These are phyloP conservation scores for Leptopilina clavipes DNA, from an alignment of 1,140 invertebrate genomes.

Conservation along the genomic window DNA sequence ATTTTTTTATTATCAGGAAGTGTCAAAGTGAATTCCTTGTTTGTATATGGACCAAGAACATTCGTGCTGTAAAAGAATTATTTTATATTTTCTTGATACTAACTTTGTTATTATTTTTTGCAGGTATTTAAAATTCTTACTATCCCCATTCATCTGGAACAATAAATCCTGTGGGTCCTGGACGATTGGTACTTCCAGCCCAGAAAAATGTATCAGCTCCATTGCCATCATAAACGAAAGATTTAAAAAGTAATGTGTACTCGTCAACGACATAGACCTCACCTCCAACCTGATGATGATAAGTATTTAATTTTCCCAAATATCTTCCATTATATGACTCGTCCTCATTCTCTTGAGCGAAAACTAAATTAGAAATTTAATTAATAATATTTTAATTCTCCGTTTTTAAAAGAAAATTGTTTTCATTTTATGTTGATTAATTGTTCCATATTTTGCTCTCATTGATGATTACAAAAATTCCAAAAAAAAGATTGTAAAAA, in stretches of 20 bases:
- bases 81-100: not conserved
- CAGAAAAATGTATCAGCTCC: slow-evolving; percentile 94
- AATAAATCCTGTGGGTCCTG: slow-evolving; percentile 93
- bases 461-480: no score
- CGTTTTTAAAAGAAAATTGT: not conserved
- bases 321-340: slow-evolving; percentile 85
- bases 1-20: slow-evolving; percentile 92
- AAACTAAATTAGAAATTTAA: slow-evolving; percentile 46
- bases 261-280: slow-evolving; percentile 94
- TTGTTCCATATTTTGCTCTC: no score
- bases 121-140: slow-evolving; percentile 74
- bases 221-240: slow-evolving; percentile 94
- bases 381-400: not conserved
- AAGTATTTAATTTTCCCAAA: slow-evolving; percentile 91
- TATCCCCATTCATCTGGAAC: slow-evolving; percentile 91
- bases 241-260: slow-evolving; percentile 86
- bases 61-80: slow-evolving; percentile 83
- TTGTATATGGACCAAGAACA: slow-evolving; percentile 88
- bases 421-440: no score
- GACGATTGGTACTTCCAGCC: slow-evolving; percentile 90
- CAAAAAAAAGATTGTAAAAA: no score
- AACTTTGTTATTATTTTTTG: no score
- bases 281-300: slow-evolving; percentile 92
- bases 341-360: slow-evolving; percentile 76
- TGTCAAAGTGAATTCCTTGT: slow-evolving; percentile 88